Percentiles rank a stretch among this genome's conserved stretches.
phyloP scores from a whole-genome alignment of 2,888 invertebrate species.

The Watsonalla binaria region DNA sequence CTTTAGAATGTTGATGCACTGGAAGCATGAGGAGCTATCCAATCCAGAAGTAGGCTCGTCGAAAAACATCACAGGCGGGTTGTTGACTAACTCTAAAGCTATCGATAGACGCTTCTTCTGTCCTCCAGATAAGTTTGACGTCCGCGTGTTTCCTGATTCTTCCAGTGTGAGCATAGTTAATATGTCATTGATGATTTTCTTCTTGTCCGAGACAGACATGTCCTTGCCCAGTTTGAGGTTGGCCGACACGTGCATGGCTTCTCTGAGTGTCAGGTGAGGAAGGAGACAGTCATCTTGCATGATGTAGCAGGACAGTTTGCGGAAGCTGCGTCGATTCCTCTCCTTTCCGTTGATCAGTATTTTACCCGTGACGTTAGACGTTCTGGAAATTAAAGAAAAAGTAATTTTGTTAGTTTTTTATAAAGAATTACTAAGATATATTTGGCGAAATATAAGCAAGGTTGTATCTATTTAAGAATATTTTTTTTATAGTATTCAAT shows the following conservation, averaged over 20 bases:
- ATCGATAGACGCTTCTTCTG: constrained; percentile 95
- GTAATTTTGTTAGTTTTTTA: not conserved
- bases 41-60: constrained; percentile 96
- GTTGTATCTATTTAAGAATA: no score
- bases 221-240: constrained; percentile 93
- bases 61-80: constrained; percentile 98
- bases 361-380: constrained; percentile 89
- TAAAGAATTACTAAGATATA: no score
- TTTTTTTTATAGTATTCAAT: no score
- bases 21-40: constrained; percentile 96
- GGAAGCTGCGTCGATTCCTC: constrained; percentile 90
- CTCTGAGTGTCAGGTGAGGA: constrained; percentile 93
- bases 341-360: constrained; percentile 93
- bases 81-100: constrained; percentile 95
- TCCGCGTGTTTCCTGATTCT: constrained; percentile 88
- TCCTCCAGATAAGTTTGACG: constrained; percentile 91
- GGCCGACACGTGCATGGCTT: constrained; percentile 96
- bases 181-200: constrained; percentile 90
- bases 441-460: no score
- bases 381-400: constrained; percentile 75
- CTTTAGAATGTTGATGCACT: constrained; percentile 92
- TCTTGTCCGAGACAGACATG: constrained; percentile 84
- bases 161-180: constrained; percentile 89
- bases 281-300: constrained; percentile 96
- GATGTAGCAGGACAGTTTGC: constrained; percentile 97